Base-by-base conservation (phyloP, 1,140 invertebrate species). In the Drosophila santomea region DNA sequence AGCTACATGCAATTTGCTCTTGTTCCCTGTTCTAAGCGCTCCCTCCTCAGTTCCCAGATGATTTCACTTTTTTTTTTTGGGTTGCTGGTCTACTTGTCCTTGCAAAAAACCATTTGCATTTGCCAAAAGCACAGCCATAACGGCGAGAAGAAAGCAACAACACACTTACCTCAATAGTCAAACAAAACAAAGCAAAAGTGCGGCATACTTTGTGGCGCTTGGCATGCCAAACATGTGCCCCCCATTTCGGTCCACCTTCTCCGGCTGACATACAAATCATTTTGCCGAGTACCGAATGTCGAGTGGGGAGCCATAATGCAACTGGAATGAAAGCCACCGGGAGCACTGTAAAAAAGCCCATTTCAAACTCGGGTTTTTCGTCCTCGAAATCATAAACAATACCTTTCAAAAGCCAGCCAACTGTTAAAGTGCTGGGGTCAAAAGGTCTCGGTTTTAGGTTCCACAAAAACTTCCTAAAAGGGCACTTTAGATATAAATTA, bases 101-200 rank as follows among this genome's bases (percentile, higher is more conserved):
- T 88, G 84, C 55, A 43, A 67, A 77, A 88, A 74, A 50, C 67
- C 84, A 88, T 88, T 89, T 88, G 84, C 84, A 89, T 89, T 89
- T 71, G 72, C 35, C 61, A 83, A 89, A 88, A 89, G 76, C 78
- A 82, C 82, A 74, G 36, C 47, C 23, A 48, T 41, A 59, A 69
- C 48, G 63, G 69, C 60, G 62, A 75, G 81, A 73, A 84, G 60
- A 81, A 77, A 80, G 80, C 81, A 62, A 73, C 78, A 74, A 73
- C 78, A 74, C 80, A 86, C 83, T 86, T 76, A 86, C 83, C 83
- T 83, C 83, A 88, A 86, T 89, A 78, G 84, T 77, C 79, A 77
- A 77, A 73, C 71, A 60, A 77, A 80, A 88, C 83, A 82, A 84
- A 64, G 72, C 75, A 63, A 74, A 80, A 88, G 82, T 88, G 83